Base-by-base conservation (phyloP, 2,888 invertebrate genomes). In the Lepidocyrtinus sp. region DNA sequence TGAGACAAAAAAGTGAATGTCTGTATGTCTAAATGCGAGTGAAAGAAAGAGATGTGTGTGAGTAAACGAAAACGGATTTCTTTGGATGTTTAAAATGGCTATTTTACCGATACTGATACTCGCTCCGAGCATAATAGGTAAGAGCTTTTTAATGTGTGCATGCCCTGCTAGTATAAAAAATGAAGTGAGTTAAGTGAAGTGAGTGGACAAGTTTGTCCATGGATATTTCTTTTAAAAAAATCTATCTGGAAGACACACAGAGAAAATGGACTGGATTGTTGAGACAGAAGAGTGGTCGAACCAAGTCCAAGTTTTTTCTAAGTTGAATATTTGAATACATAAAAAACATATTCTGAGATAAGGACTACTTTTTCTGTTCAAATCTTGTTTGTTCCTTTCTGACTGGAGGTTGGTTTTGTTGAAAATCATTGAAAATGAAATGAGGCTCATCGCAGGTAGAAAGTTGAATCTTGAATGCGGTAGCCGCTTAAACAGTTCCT, bases 321-420 rank as follows among this genome's bases (percentile, higher is more conserved):
- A n/a, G 55, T n/a, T n/a, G 55, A 55, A 55, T 55, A 55, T 55
- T 36, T 36, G 36, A 36, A 36, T 36, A 36, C 12, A 36, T 36
- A 55, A 69, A 22, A 65, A 67, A 22, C 55, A 55, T n/a, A 55
- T 55, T 55, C 17, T 55, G 67, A 74, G 74, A 74, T 74, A 74
- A 74, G 67, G 74, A 65, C 65, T 74, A 24, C 67, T 74, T 74
- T 65, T 73, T 50, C 19, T 55, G n/a, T n/a, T 55, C 9, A 55
- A 55, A 9, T 62, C 62, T 69, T 69, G 67, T 67, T 50, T 69
- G 55, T 5, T 69, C 55, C 46, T 55, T 55, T 69, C 21, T 55
- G 69, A 55, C 55, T 25, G 69, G 55, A 55, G 69, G 69, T 55
- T 55, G 9, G n/a, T 17, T 59, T 59, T 59, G 19, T 19, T 21